Conservation (phyloP, 1,140 invertebrate genomes). For the Callitettix versicolor region DNA sequence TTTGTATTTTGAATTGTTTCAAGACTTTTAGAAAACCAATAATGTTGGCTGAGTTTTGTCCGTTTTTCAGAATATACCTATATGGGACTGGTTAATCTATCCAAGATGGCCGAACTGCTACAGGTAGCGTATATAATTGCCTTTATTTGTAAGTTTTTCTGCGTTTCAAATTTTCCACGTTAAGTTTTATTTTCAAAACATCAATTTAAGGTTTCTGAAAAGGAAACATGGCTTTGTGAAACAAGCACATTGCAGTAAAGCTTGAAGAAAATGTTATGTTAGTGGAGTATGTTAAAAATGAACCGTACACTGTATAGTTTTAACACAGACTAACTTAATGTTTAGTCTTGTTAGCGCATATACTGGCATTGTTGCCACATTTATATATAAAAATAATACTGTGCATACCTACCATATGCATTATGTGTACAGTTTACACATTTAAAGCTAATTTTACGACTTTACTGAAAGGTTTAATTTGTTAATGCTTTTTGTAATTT, state of each 20-base stretch:
- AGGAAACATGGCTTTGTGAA: not conserved
- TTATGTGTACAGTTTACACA: too few species aligned
- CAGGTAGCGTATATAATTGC: not conserved
- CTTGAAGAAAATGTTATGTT: not conserved
- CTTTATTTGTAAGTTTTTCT: not conserved
- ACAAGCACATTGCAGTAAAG: not conserved
- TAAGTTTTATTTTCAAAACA: not conserved
- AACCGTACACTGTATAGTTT: too few species aligned
- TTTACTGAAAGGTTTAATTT: too few species aligned
- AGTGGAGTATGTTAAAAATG: not conserved
- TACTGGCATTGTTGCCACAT: too few species aligned
- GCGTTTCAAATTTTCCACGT: not conserved
- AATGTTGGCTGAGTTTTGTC: constrained; percentile 22
- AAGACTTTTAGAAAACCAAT: constrained; percentile 6
- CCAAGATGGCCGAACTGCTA: constrained; percentile 6
- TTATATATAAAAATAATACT: too few species aligned
- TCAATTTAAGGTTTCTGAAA: not conserved
- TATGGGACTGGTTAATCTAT: not conserved
- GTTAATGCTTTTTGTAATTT: too few species aligned
- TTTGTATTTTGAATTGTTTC: too few species aligned
- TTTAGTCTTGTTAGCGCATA: too few species aligned
- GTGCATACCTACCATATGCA: too few species aligned
- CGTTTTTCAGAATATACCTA: constrained; percentile 19
- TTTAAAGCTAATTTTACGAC: too few species aligned
- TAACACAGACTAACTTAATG: too few species aligned